These are phyloP conservation scores for Porites australiensis DNA, from an alignment of 64 coral and sea anemone species.

Conservation along the genomic window DNA sequence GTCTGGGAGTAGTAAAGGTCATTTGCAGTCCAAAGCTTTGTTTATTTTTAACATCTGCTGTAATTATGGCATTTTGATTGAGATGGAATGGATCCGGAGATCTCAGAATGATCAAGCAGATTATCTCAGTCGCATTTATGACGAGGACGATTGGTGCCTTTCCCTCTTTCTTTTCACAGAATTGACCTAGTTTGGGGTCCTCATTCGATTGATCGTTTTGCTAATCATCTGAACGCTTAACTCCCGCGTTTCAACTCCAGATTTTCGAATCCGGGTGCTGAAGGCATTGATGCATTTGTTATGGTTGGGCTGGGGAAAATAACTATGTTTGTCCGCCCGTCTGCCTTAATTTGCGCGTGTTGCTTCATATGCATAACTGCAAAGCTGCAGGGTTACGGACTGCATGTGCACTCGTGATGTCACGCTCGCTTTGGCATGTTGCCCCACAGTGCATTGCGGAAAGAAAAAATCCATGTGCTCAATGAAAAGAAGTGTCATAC, in stretches of 20 bases:
- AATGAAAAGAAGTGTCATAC: too few relatives aligned
- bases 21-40: slow-evolving; percentile 47
- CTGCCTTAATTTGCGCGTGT: slow-evolving; percentile 48
- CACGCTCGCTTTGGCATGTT: too few relatives aligned
- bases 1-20: slow-evolving; percentile 37
- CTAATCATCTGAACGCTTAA: slow-evolving; percentile 60
- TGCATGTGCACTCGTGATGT: too few relatives aligned
- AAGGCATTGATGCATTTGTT: slow-evolving; percentile 65
- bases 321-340: slow-evolving; percentile 68
- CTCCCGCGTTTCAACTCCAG: slow-evolving; percentile 60
- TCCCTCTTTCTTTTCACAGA: neutral
- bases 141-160: neutral
- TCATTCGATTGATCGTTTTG: slow-evolving; percentile 66
- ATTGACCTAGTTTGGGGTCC: slow-evolving; percentile 69
- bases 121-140: slow-evolving; percentile 48
- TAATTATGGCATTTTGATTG: slow-evolving; percentile 36
- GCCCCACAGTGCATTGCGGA: too few relatives aligned
- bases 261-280: slow-evolving; percentile 63
- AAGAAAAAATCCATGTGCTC: too few relatives aligned
- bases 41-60: slow-evolving; percentile 48
- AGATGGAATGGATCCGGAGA: slow-evolving; percentile 72
- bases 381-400: slow-evolving; percentile 8
- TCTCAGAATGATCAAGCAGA: slow-evolving; percentile 52
- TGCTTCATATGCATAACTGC: slow-evolving; percentile 67
- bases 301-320: slow-evolving; percentile 62